Conservation (phyloP, 30 jellyfish, hydroid and myxozoan genomes). For the Morbakka virulenta region DNA sequence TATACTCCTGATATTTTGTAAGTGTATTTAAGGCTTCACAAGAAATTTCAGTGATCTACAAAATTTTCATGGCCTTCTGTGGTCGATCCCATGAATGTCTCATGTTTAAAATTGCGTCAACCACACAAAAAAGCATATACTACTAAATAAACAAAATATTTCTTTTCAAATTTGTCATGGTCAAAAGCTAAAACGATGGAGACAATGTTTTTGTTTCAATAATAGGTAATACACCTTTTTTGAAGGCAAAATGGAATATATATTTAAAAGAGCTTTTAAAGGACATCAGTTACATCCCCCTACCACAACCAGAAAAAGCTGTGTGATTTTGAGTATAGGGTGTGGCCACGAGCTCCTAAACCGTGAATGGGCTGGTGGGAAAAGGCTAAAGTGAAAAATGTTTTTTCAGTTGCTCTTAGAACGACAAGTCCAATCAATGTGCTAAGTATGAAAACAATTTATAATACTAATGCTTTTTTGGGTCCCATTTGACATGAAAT, state of each 20-base stretch:
- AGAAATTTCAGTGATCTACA: conserved; percentile 12
- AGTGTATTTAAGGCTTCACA: too few species aligned
- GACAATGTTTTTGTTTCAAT: neutral
- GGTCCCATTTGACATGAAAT: conserved; percentile 41
- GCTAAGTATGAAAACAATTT: conserved; percentile 14
- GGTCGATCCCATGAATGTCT: too few species aligned
- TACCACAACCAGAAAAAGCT: conserved; percentile 4
- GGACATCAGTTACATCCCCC: conserved; percentile 5
- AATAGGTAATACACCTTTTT: neutral
- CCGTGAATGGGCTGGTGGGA: conserved; percentile 13
- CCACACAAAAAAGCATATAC: neutral
- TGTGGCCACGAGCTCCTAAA: conserved; percentile 16
- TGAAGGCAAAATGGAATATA: conserved; percentile 8
- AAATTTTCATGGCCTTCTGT: neutral
- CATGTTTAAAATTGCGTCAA: conserved; percentile 5
- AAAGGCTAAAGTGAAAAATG: neutral
- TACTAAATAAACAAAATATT: neutral
- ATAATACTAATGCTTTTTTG: conserved; percentile 12
- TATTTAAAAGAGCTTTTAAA: conserved; percentile 1
- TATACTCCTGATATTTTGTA: neutral
- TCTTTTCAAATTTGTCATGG: conserved; percentile 4
- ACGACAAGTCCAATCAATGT: conserved; percentile 10
- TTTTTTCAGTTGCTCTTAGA: neutral
- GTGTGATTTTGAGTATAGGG: neutral
- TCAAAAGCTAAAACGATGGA: conserved; percentile 2